Evolutionary conservation across 1,140 invertebrate species (phyloP), one percentile per base, ranked within the genome.

Genomic region (Nasonia longicornis): DNA sequence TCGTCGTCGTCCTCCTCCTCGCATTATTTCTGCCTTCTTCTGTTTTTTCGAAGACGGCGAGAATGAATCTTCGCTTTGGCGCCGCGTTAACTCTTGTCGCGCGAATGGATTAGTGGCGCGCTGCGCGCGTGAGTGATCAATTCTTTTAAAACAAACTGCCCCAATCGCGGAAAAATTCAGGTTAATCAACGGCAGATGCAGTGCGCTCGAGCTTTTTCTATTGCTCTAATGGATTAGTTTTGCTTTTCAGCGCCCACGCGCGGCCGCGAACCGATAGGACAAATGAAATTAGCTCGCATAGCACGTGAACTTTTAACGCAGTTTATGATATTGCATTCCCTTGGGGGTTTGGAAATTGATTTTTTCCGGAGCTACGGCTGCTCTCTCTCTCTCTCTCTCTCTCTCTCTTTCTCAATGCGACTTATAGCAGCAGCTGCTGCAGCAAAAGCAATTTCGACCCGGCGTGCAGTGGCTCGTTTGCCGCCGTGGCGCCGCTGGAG

Each of bases 141-240:
- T 29, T 67, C 26, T 14, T 67, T 67, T 11, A 66, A 66, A 67
- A 16, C 22, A 22, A 66, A 66, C 26, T 66, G 48, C 29, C 26
- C 12, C 26, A 26, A 67, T 67, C 10, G 66, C 14, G 20, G 8
- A 31, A 31, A 6, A 67, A 31, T 67, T 14, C 66, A 67, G 26
- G 66, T 29, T 67, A 31, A 67, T 67, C 26, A 67, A 67, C 26
- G 66, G 2, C 22, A 67, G 52, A 58, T 58, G 22, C 29, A 67
- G 26, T 14, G 66, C 22, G 66, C 26, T 58, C 7, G 20, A 67
- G 14, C 66, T 67, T 67, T 67, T 67, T 14, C 14, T 67, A 67
- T 67, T 67, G 66, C 66, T 67, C 31, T 67, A 67, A 29, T 29
- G 22, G 66, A 67, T 67, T 67, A 67, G 8, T 67, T 67, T 67